Evolutionary conservation across 30 jellyfish, hydroid and myxozoan species (phyloP).

Genomic region (Turritopsis dohrnii): DNA sequence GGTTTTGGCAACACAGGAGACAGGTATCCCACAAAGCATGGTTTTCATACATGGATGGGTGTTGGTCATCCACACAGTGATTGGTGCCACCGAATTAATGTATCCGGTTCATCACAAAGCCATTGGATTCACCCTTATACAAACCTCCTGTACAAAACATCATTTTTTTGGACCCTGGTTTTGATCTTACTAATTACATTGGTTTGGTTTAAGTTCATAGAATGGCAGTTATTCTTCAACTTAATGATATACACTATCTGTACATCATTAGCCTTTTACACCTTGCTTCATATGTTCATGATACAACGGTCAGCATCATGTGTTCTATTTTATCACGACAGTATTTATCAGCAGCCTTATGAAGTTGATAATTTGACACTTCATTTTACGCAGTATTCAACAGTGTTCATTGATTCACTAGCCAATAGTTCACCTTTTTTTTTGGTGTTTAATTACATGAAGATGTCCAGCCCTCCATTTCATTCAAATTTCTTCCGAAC

Average conservation of each 20-base stretch:
- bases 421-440: conserved; percentile 36
- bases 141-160: conserved; percentile 27
- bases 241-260: conserved; percentile 34
- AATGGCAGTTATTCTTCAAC: conserved; percentile 17
- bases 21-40: conserved; percentile 47
- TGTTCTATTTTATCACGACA: conserved; percentile 39
- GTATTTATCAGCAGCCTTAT: conserved; percentile 58
- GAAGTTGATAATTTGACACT: conserved; percentile 45
- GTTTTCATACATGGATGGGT: conserved; percentile 78
- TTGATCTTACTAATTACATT: conserved; percentile 12
- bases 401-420: conserved; percentile 10
- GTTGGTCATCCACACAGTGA: conserved; percentile 43
- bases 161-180: conserved; percentile 45
- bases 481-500: conserved; percentile 30
- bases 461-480: conserved; percentile 38
- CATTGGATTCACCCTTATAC: conserved; percentile 34
- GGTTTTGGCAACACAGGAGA: conserved; percentile 59
- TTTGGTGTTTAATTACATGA: conserved; percentile 39
- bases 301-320: conserved; percentile 57
- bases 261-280: conserved; percentile 35
- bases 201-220: conserved; percentile 36
- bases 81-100: conserved; percentile 34
- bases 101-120: background rate
- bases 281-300: conserved; percentile 33
- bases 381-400: conserved; percentile 33